Percentiles rank a stretch among this genome's conserved stretches.
These are phyloP conservation scores for Aurelia aurita complex sp. Pacific DNA, from an alignment of 30 jellyfish, hydroid and myxozoan genomes.

Conservation along the genomic window DNA sequence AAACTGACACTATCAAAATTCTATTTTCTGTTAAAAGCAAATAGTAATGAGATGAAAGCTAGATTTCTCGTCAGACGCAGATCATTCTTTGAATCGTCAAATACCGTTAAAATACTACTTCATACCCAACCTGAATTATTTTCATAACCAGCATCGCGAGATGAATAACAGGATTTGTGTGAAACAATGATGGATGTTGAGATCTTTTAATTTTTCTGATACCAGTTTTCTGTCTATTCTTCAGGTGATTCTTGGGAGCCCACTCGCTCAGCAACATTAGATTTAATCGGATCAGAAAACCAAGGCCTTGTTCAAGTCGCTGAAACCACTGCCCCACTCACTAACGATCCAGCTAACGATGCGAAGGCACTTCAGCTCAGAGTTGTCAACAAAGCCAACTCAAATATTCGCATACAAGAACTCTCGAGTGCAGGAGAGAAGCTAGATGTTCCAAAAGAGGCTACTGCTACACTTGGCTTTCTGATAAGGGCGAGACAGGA, in stretches of 20 bases:
- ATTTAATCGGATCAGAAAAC: conserved; percentile 32
- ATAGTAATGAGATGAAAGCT: no score
- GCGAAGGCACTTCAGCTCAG: conserved; percentile 51
- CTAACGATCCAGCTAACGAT: conserved; percentile 24
- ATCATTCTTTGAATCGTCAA: no score
- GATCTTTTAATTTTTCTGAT: no score
- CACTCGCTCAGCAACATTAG: conserved; percentile 48
- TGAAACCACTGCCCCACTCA: conserved; percentile 13
- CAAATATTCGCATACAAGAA: conserved; percentile 53
- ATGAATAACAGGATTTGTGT: no score
- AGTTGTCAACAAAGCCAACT: conserved; percentile 46
- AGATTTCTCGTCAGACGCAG: no score
- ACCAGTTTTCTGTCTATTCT: background rate
- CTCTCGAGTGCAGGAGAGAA: conserved; percentile 87
- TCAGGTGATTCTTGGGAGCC: conserved; percentile 73
- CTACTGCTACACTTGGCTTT: conserved; percentile 89
- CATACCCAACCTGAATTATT: no score
- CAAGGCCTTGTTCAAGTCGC: conserved; percentile 46
- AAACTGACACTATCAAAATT: no score
- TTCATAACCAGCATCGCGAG: no score
- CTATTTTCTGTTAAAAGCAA: no score
- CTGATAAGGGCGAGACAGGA: conserved; percentile 80
- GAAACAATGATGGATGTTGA: no score
- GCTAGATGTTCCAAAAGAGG: conserved; percentile 90
- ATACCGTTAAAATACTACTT: no score